phyloP scores from a whole-genome alignment of 1,140 invertebrate genomes.

The Lordiphosa stackelbergi region DNA sequence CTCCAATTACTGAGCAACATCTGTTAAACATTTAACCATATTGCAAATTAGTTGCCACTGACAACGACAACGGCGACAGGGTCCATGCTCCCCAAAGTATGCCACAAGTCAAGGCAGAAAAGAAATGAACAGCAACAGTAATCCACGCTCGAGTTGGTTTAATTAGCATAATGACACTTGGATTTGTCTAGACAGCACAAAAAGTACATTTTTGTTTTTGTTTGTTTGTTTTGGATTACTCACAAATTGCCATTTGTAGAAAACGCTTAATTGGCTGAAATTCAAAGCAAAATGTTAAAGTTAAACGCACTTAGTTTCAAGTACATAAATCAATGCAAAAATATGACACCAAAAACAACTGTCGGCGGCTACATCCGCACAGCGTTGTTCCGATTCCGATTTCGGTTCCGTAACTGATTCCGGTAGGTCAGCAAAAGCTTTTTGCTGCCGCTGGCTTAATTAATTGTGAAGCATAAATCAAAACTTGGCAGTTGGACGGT shows the following conservation, averaged over 20 bases:
- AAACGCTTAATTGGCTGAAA: slow-evolving; percentile 13
- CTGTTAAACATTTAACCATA: slow-evolving; percentile 10
- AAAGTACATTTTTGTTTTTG: not conserved
- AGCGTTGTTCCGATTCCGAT: slow-evolving; percentile 30
- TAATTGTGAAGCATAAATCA: slow-evolving; percentile 61
- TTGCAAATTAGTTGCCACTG: slow-evolving; percentile 30
- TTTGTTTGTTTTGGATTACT: not conserved
- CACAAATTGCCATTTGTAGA: slow-evolving; percentile 17
- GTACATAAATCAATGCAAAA: slow-evolving; percentile 32
- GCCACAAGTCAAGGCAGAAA: slow-evolving; percentile 5
- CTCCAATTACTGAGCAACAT: not conserved
- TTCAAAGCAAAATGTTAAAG: slow-evolving; percentile 13
- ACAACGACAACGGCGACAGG: slow-evolving; percentile 1
- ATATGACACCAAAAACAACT: slow-evolving; percentile 17
- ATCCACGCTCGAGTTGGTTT: slow-evolving; percentile 28
- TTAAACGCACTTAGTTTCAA: too few species aligned
- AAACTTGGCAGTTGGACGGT: slow-evolving; percentile 19
- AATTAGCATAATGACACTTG: slow-evolving; percentile 64
- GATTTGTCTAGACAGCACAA: slow-evolving; percentile 53
- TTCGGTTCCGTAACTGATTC: slow-evolving; percentile 19
- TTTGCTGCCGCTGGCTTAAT: slow-evolving; percentile 33
- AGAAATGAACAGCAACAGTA: slow-evolving; percentile 14
- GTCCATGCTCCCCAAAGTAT: slow-evolving; percentile 40
- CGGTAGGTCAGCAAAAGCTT: slow-evolving; percentile 39
- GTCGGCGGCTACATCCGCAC: slow-evolving; percentile 18